phyloP scores from a whole-genome alignment of 2,113 vertebrate genomes.

The Brachyhypopomus occidentalis region DNA sequence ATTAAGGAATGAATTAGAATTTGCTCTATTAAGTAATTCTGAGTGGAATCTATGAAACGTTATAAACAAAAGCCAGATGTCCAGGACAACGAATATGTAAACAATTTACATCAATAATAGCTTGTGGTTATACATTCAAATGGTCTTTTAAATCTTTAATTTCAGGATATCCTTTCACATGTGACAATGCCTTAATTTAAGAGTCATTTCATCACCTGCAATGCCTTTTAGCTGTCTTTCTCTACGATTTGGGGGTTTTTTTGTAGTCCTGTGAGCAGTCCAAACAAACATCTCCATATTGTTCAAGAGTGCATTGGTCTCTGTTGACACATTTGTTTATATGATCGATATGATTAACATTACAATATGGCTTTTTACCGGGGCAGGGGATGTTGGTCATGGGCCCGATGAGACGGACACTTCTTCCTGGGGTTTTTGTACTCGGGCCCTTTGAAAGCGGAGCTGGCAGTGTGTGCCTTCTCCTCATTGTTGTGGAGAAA shows the following conservation, averaged over 20 bases:
- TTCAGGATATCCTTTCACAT: conserved; percentile 42
- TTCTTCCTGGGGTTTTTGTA: conserved; percentile 45
- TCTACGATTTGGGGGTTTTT: conserved; percentile 27
- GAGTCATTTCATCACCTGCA: conserved; percentile 44
- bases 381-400: conserved; percentile 59
- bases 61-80: conserved; percentile 54
- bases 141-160: conserved; percentile 38
- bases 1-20: conserved; percentile 44
- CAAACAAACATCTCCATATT: conserved; percentile 51
- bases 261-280: conserved; percentile 44
- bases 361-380: conserved; percentile 68
- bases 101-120: conserved; percentile 45
- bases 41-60: conserved; percentile 34
- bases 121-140: conserved; percentile 41
- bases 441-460: conserved; percentile 64
- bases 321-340: conserved; percentile 55
- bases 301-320: conserved; percentile 35
- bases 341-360: conserved; percentile 65
- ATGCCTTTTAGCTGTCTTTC: conserved; percentile 33
- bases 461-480: conserved; percentile 69
- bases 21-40: conserved; percentile 47
- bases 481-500: conserved; percentile 65
- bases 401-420: conserved; percentile 66
- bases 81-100: conserved; percentile 49
- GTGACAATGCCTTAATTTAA: conserved; percentile 48